A percentile compares a stretch with the other conserved stretches of the same genome.
phyloP scores from a whole-genome alignment of 2,113 vertebrate species.

The Anthoscopus minutus region DNA sequence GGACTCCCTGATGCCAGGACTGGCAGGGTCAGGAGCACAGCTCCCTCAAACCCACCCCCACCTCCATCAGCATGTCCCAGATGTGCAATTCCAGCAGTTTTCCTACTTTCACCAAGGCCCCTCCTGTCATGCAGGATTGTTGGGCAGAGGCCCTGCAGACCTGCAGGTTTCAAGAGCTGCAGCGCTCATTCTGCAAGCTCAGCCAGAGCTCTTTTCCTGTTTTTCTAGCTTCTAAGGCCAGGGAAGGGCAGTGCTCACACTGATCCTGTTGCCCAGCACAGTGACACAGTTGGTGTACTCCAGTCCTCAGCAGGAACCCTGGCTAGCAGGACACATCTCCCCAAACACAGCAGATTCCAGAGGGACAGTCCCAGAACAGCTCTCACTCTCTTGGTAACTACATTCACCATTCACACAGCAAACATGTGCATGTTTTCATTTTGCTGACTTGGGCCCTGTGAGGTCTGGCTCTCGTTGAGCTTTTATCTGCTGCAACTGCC shows the following conservation, averaged over 20 bases:
- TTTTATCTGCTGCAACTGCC: background rate
- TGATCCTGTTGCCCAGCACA: rapidly evolving
- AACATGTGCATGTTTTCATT: background rate
- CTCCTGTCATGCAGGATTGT: background rate
- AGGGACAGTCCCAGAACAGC: background rate
- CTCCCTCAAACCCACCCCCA: background rate
- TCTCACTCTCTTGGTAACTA: background rate
- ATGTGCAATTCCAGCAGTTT: background rate
- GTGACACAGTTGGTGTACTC: background rate
- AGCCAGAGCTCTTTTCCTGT: too few species aligned
- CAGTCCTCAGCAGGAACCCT: background rate
- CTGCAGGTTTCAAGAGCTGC: background rate
- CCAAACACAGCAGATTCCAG: background rate
- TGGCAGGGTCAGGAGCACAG: background rate
- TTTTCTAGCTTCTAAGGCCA: background rate
- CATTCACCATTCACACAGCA: background rate
- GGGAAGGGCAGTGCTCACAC: background rate
- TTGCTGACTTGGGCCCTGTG: background rate
- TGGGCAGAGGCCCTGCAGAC: background rate
- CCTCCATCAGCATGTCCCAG: background rate
- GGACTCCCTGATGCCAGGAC: background rate
- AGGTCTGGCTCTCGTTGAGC: background rate
- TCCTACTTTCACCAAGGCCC: background rate
- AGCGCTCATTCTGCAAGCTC: background rate
- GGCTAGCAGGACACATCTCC: background rate